Conservation (phyloP, 2,113 vertebrate genomes). For the Catharus minimus region DNA sequence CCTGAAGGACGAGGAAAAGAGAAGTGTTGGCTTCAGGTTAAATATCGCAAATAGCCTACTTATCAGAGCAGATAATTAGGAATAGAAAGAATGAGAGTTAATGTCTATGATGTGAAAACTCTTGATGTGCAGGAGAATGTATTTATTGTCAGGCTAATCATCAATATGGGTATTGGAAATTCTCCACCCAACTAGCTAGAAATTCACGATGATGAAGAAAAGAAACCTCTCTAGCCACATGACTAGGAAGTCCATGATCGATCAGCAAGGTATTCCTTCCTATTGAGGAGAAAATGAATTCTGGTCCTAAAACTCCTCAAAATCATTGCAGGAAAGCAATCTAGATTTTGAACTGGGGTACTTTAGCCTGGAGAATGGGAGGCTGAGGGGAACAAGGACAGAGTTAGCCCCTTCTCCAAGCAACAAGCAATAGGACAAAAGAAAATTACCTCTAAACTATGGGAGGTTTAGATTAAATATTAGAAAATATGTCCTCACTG, state of each 20-base stretch:
- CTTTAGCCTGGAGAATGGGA: background rate
- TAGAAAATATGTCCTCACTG: background rate
- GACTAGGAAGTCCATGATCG: background rate
- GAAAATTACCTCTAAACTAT: background rate
- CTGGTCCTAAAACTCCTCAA: background rate
- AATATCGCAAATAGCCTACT: background rate
- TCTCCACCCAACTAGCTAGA: background rate
- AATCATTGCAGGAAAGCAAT: background rate
- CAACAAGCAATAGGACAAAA: background rate
- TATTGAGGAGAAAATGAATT: background rate
- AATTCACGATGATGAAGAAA: background rate
- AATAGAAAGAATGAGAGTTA: background rate
- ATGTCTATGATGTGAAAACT: background rate
- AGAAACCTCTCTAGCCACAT: background rate
- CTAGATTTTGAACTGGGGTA: background rate
- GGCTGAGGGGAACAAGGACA: background rate
- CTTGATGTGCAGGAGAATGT: background rate
- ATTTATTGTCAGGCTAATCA: background rate
- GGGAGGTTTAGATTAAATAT: background rate
- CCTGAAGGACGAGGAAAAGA: background rate
- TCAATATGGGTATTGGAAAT: background rate
- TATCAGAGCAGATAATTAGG: background rate
- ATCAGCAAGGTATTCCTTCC: background rate
- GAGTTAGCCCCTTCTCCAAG: background rate
- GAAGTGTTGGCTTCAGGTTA: background rate